Evolutionary conservation across 2,113 vertebrate species (phyloP), one percentile per base, ranked within the genome.

Genomic region (Halcyon senegalensis): DNA sequence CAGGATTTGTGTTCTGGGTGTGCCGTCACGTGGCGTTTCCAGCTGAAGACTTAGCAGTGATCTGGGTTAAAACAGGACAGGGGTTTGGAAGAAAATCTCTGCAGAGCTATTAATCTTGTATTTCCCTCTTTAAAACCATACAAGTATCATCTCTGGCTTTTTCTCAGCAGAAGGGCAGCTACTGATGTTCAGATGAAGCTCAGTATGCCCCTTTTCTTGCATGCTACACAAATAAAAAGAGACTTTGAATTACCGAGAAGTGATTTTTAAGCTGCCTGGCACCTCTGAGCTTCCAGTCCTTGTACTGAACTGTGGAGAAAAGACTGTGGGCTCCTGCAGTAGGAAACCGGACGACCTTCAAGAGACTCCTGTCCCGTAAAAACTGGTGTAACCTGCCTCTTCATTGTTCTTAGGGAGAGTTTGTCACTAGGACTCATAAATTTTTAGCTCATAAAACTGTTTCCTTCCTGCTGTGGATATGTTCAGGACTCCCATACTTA

Each of bases 141-240:
- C 1, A 48, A 33, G 28, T 67, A 30, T 2, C 0, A 0, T 53
- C 46, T 78, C 39, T 69, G 14, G 16, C 1, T 3, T 56, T 67
- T 73, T 48, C 59, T 66, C 16, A 41, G 35, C 92, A 76, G 37
- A 37, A 48, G 35, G 53, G n/a, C 63, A 86, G 6, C 64, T 8
- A 6, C 25, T 19, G 16, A 9, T 80, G 37, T 33, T 84, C 55
- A 58, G 9, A 31, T 41, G 69, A 70, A 84, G 75, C 43, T 37
- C 63, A 16, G n/a, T 72, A 41, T n/a, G 93, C 27, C n/a, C 24
- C 11, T 70, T 86, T 81, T n/a, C 30, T 63, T 86, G 37, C 39
- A 8, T 48, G 19, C n/a, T 74, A 5, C 56, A 48, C 46, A 64
- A 77, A 66, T 55, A 81, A 88, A 64, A 4, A 50, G 31, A 0